Percentiles rank a stretch among this genome's conserved stretches.
phyloP scores from a whole-genome alignment of 2,888 invertebrate species.

The Temnothorax unifasciatus region DNA sequence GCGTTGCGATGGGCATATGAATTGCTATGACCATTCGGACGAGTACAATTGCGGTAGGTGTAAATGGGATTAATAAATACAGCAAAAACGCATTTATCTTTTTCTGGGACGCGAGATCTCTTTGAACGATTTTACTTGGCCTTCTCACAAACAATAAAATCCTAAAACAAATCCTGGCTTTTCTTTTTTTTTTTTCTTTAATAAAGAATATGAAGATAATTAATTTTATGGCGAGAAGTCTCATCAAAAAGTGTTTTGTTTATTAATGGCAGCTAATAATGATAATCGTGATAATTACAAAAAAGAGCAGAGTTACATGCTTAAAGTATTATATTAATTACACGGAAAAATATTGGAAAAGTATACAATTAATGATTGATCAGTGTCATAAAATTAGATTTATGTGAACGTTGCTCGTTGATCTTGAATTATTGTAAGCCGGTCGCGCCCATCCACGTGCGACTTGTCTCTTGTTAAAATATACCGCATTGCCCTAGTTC shows the following conservation, averaged over 20 bases:
- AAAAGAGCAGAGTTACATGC: background rate
- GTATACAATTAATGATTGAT: constrained; percentile 7
- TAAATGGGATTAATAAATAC: constrained; percentile 2
- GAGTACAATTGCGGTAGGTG: constrained; percentile 91
- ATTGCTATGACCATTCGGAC: constrained; percentile 92
- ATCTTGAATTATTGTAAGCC: constrained; percentile 18
- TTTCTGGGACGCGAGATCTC: background rate
- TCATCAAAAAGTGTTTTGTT: constrained; percentile 1
- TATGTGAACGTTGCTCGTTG: background rate
- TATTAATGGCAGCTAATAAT: background rate
- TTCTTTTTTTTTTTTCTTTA: background rate
- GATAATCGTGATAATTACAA: background rate
- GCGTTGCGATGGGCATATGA: constrained; percentile 91
- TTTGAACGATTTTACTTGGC: background rate
- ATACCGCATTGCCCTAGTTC: constrained; percentile 70
- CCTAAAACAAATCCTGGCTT: background rate
- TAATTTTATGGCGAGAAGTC: background rate
- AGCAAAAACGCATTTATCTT: background rate
- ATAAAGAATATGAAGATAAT: background rate
- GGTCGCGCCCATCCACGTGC: constrained; percentile 20
- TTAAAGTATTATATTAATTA: constrained; percentile 1
- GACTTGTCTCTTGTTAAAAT: constrained; percentile 53
- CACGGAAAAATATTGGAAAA: background rate
- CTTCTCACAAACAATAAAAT: background rate
- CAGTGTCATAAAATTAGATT: background rate